These are phyloP conservation scores for Wasmannia auropunctata DNA, from an alignment of 1,140 invertebrate genomes.

Conservation along the genomic window DNA sequence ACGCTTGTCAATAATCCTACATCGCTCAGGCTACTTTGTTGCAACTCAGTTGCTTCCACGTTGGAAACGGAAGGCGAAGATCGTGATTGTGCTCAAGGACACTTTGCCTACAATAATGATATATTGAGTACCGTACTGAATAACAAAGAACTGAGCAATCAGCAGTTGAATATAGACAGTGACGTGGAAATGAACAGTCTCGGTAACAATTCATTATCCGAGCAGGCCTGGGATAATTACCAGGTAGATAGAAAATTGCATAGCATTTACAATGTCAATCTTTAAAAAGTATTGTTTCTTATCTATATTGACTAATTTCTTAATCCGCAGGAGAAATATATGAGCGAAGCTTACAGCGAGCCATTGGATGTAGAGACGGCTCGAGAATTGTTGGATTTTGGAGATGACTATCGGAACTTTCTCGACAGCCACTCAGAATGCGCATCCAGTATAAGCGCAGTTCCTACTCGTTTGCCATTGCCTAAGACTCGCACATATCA, in stretches of 20 bases:
- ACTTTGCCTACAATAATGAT: conserved; percentile 73
- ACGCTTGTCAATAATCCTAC: conserved; percentile 87
- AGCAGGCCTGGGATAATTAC: conserved; percentile 94
- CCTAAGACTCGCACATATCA: conserved; percentile 80
- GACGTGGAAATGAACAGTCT: conserved; percentile 84
- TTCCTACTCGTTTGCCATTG: conserved; percentile 77
- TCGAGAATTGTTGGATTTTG: conserved; percentile 92
- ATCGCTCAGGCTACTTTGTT: conserved; percentile 76
- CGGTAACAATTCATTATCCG: conserved; percentile 92
- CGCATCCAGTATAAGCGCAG: conserved; percentile 90
- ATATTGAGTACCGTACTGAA: conserved; percentile 74
- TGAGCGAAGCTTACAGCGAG: conserved; percentile 96
- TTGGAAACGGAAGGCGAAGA: conserved; percentile 84
- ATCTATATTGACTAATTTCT: conserved; percentile 28
- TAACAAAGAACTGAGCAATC: conserved; percentile 76
- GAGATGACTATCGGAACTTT: conserved; percentile 95
- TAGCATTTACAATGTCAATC: background rate
- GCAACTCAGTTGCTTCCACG: conserved; percentile 75
- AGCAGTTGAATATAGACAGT: conserved; percentile 79
- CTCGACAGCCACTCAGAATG: conserved; percentile 95
- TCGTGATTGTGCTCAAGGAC: conserved; percentile 65
- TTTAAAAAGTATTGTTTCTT: background rate
- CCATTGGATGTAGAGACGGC: conserved; percentile 94
- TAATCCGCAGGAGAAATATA: conserved; percentile 92
- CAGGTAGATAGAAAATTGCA: conserved; percentile 86